Conservation (phyloP, 2,888 invertebrate species). For the Napeogenes inachia region DNA sequence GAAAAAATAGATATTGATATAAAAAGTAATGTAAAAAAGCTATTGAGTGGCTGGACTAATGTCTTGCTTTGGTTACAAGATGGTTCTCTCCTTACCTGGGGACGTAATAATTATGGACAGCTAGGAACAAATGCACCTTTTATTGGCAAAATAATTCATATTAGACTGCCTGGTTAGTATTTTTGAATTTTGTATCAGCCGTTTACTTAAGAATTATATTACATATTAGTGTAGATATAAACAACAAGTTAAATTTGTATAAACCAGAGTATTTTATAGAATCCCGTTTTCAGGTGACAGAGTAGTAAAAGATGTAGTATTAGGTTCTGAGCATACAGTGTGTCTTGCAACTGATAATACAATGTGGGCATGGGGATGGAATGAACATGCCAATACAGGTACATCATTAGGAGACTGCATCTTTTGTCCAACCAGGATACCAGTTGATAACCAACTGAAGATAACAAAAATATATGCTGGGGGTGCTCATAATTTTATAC, state of each 20-base stretch:
- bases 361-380: constrained; percentile 92
- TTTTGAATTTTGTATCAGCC: not conserved
- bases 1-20: constrained; percentile 76
- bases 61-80: constrained; percentile 79
- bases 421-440: constrained; percentile 51
- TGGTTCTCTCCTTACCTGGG: constrained; percentile 84
- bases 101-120: constrained; percentile 89
- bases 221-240: not conserved
- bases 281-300: constrained; percentile 56
- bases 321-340: constrained; percentile 89
- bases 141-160: constrained; percentile 50
- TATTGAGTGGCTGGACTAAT: constrained; percentile 89
- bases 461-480: constrained; percentile 62
- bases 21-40: constrained; percentile 73
- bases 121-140: constrained; percentile 72
- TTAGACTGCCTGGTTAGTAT: constrained; percentile 60
- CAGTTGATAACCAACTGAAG: constrained; percentile 37
- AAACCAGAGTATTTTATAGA: not conserved
- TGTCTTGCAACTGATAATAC: constrained; percentile 80
- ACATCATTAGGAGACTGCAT: constrained; percentile 59
- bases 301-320: constrained; percentile 75
- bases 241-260: not conserved
- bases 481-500: constrained; percentile 67
- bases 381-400: constrained; percentile 92
- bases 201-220: not conserved